A percentile compares a stretch with the other conserved stretches of the same genome.
Conservation (phyloP, 2,113 vertebrate species). For the Calyptommatus sinebrachiatus region DNA sequence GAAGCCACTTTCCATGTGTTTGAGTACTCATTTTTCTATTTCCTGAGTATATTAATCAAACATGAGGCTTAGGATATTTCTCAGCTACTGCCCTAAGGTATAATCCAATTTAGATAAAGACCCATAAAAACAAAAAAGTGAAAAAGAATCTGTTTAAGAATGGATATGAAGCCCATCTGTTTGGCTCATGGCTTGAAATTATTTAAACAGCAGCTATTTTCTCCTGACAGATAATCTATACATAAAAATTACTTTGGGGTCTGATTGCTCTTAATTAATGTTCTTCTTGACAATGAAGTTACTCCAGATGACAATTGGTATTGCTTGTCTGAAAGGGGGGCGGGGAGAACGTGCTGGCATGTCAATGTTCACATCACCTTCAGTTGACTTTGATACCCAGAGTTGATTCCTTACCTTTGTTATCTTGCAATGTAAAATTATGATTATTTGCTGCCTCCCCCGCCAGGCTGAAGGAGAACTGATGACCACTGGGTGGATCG, state of each 20-base stretch:
- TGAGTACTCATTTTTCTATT: conserved; percentile 20
- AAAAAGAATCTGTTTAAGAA: conserved; percentile 22
- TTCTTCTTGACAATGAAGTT: conserved; percentile 26
- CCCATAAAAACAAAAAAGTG: conserved; percentile 17
- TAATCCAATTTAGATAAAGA: conserved; percentile 46
- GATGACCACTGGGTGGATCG: conserved; percentile 87
- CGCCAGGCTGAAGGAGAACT: conserved; percentile 88
- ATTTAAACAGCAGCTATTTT: conserved; percentile 58
- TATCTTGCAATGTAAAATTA: conserved; percentile 93
- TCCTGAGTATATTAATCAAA: conserved; percentile 19
- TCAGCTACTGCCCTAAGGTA: conserved; percentile 17
- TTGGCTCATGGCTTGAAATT: conserved; percentile 49
- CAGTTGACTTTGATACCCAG: neutral
- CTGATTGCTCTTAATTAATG: conserved; percentile 54
- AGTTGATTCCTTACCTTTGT: conserved; percentile 81
- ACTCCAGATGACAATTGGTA: conserved; percentile 35
- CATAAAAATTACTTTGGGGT: conserved; percentile 54
- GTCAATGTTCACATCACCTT: neutral
- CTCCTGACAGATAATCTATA: conserved; percentile 57
- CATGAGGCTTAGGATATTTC: conserved; percentile 24
- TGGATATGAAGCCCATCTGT: conserved; percentile 13
- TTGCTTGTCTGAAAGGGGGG: conserved; percentile 5
- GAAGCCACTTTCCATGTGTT: neutral
- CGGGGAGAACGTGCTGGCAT: neutral
- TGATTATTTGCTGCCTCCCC: conserved; percentile 81